phyloP scores from a whole-genome alignment of 2,888 invertebrate species.

The Machimus atricapillus region DNA sequence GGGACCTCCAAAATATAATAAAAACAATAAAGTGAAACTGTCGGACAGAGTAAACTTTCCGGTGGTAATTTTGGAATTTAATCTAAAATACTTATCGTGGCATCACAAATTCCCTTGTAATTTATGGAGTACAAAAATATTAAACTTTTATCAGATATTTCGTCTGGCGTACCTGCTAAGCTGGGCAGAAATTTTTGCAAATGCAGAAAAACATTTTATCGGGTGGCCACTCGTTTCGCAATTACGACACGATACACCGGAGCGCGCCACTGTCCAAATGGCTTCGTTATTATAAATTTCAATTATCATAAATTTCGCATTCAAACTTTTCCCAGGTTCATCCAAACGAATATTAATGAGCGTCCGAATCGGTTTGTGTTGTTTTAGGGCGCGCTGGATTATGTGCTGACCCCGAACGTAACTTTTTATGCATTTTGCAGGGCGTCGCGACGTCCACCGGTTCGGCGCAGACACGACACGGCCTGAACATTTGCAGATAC shows the following conservation, averaged over 20 bases:
- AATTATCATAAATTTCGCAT: constrained; percentile 44
- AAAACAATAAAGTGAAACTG: constrained; percentile 18
- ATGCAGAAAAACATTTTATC: constrained; percentile 31
- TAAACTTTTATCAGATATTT: constrained; percentile 34
- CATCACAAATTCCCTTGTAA: constrained; percentile 34
- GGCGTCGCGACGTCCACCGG: neutral
- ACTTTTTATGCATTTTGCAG: neutral
- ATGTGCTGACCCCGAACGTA: neutral
- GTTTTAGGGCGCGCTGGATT: neutral
- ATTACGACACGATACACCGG: constrained; percentile 3
- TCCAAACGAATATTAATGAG: constrained; percentile 44
- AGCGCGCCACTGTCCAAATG: neutral
- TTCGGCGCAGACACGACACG: neutral
- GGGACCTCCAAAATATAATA: neutral
- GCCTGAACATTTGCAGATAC: constrained; percentile 3
- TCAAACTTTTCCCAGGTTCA: constrained; percentile 35
- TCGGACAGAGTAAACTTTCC: constrained; percentile 7
- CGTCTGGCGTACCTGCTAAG: neutral
- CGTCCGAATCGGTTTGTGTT: constrained; percentile 21
- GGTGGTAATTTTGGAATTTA: constrained; percentile 23
- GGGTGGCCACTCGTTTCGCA: constrained; percentile 14
- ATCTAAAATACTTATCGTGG: constrained; percentile 26
- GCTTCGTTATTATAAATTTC: constrained; percentile 43
- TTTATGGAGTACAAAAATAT: constrained; percentile 32
- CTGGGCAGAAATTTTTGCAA: constrained; percentile 13